Conservation (phyloP, 2,888 invertebrate genomes). For the Drosophila quinaria region DNA sequence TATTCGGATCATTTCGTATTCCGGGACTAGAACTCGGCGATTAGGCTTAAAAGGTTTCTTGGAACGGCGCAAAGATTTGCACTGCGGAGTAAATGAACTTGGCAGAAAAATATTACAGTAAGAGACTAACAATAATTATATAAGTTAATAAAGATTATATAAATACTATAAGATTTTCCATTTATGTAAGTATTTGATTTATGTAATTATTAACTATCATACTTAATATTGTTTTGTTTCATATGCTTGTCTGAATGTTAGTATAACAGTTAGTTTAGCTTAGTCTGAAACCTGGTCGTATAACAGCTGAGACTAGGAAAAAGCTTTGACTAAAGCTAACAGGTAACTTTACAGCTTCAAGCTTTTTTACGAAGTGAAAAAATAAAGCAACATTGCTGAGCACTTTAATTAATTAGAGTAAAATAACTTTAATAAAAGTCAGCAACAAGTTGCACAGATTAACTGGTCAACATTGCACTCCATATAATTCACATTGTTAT, state of each 20-base stretch:
- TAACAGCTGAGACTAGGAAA: conserved; percentile 30
- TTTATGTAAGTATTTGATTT: not conserved
- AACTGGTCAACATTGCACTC: not conserved
- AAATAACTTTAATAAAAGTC: not conserved
- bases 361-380: not conserved
- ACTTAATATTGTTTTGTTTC: not conserved
- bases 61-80: not conserved
- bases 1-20: not conserved
- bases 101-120: not conserved
- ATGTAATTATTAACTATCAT: not conserved
- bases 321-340: conserved; percentile 36
- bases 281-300: conserved; percentile 5
- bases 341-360: conserved; percentile 2
- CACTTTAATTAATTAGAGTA: not conserved
- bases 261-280: conserved; percentile 9
- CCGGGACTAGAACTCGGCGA: not conserved
- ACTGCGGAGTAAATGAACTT: conserved; percentile 4
- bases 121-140: not conserved
- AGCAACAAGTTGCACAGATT: conserved; percentile 37
- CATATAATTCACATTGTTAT: not conserved
- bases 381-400: not conserved
- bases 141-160: no score
- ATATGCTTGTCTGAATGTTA: not conserved
- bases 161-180: not conserved
- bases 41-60: conserved; percentile 7